Base-by-base conservation (phyloP, 2,113 vertebrate genomes). In the Cranoglanis bouderius region DNA sequence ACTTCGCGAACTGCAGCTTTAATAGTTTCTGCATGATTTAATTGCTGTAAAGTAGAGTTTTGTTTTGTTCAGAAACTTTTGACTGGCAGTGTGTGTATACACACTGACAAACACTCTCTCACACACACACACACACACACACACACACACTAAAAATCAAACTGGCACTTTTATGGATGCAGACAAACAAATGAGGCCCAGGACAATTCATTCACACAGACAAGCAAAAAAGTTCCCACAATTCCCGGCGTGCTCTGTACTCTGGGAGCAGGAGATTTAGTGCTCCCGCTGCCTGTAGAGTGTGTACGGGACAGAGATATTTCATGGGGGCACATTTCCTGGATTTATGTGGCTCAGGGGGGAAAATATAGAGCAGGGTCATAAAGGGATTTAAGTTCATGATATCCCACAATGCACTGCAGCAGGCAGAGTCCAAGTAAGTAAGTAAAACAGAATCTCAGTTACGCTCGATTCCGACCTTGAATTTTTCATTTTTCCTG, bases 71-170 rank as follows among this genome's bases (percentile, higher is more conserved):
- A 7, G 4, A 72, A 38, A 38, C 9, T 21, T 35, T 38, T 72
- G 32, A 19, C 67, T 38, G 32, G 32, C 6, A 7, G 67, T 26
- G 46, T 53, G 12, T 32, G 77, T 80, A 6, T 18, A 55, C 10
- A n/a, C 29, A 35, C 70, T 88, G 26, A 65, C 43, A 38, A 85
- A 65, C 88, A 92, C 81, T 72, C 57, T 43, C 35, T 80, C 82
- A 94, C 92, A 95, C 85, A 29, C 51, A 82, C 43, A 84, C 82
- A 94, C 92, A 95, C 85, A 29, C 53, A 82, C 77, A 75, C 59
- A 53, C 38, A 83, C 57, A 70, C 19, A 51, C 57, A 18, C 59
- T 10, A 14, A 63, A 14, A 65, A 10, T 9, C 53, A 75, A 16
- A 77, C 10, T 72, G 85, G 38, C 86, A 82, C 51, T 87, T 88